A percentile compares a stretch with the other conserved stretches of the same genome.
These are phyloP conservation scores for Aulostomus chinensis DNA, from an alignment of 2,797 vertebrate species.

Conservation along the genomic window DNA sequence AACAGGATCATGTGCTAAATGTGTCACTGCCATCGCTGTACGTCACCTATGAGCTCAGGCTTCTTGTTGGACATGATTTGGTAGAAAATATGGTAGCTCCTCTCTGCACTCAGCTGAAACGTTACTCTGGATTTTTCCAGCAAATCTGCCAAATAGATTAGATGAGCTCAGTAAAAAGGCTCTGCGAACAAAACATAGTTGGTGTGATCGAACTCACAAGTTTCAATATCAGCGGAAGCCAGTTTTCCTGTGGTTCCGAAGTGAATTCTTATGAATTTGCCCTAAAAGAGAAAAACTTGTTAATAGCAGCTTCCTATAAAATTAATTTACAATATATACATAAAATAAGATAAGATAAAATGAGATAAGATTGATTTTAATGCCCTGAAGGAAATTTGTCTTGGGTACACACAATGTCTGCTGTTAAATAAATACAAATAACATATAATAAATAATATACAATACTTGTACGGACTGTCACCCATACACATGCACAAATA, in stretches of 20 bases:
- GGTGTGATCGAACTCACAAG: conserved; percentile 76
- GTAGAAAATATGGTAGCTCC: conserved; percentile 88
- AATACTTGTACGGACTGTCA: no score
- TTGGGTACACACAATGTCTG: no score
- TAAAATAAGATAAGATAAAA: no score
- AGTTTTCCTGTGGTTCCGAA: conserved; percentile 84
- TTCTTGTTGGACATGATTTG: conserved; percentile 86
- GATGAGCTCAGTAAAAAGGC: background rate
- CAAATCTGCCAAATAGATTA: conserved; percentile 70
- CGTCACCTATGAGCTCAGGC: conserved; percentile 82
- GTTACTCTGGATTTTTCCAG: conserved; percentile 88
- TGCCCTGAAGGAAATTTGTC: no score
- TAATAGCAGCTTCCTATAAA: no score
- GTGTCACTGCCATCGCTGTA: background rate
- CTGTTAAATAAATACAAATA: no score
- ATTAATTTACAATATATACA: no score
- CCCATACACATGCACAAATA: no score
- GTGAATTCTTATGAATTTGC: conserved; percentile 88
- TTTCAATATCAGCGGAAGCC: conserved; percentile 86
- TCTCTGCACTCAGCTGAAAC: conserved; percentile 86
- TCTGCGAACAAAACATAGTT: conserved; percentile 8
- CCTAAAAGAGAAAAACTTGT: conserved; percentile 56
- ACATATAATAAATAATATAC: no score
- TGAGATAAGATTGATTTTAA: no score
- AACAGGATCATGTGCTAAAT: no score